These are phyloP conservation scores for Rhea pennata DNA, from an alignment of 2,113 vertebrate genomes.

Conservation along the genomic window DNA sequence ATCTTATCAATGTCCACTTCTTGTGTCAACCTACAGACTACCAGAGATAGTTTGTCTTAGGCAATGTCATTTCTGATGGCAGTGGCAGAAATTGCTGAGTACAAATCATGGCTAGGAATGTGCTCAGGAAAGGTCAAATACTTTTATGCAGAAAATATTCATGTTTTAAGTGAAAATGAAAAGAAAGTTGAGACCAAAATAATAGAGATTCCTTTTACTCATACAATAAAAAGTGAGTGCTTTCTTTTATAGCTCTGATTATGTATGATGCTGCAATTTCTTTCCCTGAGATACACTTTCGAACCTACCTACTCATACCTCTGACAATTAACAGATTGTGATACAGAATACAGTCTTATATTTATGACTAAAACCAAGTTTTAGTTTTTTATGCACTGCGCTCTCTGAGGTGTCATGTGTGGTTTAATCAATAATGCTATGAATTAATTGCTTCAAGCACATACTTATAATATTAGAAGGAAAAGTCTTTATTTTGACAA, in stretches of 20 bases:
- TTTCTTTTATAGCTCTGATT: neutral
- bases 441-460: conserved; percentile 64
- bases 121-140: neutral
- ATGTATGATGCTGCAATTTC: neutral
- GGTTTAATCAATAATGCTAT: conserved; percentile 46
- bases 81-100: neutral
- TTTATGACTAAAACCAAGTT: conserved; percentile 51
- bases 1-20: neutral
- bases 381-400: conserved; percentile 37
- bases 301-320: neutral
- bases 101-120: neutral
- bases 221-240: neutral
- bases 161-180: neutral
- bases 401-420: conserved; percentile 66
- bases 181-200: neutral
- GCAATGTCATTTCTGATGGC: neutral
- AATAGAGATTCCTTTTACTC: neutral
- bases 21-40: neutral
- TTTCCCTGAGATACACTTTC: neutral
- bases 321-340: conserved; percentile 60
- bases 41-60: neutral
- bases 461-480: no score
- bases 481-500: conserved; percentile 69
- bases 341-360: conserved; percentile 51
- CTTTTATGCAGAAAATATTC: neutral